Percentiles rank a stretch among this genome's conserved stretches.
Evolutionary conservation across 2,888 invertebrate species (phyloP).

Genomic region (Agriopis leucophaearia): DNA sequence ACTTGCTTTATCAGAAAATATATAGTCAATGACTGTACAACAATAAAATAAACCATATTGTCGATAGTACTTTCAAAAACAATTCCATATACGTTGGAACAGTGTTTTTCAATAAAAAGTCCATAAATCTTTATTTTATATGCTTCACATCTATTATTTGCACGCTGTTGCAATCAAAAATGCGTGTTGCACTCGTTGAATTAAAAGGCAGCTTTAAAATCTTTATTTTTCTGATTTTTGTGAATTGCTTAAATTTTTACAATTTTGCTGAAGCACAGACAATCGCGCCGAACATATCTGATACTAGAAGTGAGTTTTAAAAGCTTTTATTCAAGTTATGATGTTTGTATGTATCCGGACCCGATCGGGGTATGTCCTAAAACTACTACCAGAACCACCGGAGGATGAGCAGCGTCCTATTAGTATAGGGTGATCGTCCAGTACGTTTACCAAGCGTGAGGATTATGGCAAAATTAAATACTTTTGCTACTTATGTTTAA

Average conservation of each 20-base stretch:
- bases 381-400: no score
- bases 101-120: slow-evolving; percentile 54
- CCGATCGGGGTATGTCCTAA: no score
- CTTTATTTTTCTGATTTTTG: slow-evolving; percentile 36
- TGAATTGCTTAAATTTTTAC: slow-evolving; percentile 29
- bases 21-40: not conserved
- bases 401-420: no score
- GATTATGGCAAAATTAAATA: no score
- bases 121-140: slow-evolving; percentile 51
- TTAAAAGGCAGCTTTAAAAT: slow-evolving; percentile 46
- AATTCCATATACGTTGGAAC: slow-evolving; percentile 32
- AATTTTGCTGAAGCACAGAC: not conserved
- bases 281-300: not conserved
- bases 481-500: no score
- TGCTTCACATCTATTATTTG: slow-evolving; percentile 52
- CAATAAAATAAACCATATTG: slow-evolving; percentile 14
- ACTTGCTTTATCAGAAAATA: no score
- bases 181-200: slow-evolving; percentile 44
- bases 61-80: slow-evolving; percentile 15
- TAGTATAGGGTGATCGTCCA: no score
- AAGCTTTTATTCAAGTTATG: no score
- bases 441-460: no score
- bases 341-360: no score
- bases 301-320: not conserved
- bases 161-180: slow-evolving; percentile 38